A percentile compares a stretch with the other conserved stretches of the same genome.
These are phyloP conservation scores for Patagioenas fasciata DNA, from an alignment of 2,113 vertebrate species.

Conservation along the genomic window DNA sequence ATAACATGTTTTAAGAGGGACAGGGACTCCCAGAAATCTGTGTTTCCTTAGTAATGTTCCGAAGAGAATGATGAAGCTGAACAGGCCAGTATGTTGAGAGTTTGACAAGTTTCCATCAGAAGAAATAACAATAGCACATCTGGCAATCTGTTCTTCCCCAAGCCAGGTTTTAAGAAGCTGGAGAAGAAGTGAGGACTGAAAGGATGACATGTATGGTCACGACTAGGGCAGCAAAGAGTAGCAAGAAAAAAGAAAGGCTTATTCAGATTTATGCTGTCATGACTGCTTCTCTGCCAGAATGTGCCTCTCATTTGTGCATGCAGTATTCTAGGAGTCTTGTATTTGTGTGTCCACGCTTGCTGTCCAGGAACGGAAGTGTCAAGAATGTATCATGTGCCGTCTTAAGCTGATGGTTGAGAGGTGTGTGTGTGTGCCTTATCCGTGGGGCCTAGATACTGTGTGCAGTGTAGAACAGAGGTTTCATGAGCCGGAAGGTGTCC, in stretches of 20 bases:
- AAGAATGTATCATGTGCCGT: neutral
- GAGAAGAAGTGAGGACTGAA: neutral
- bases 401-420: neutral
- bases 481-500: neutral
- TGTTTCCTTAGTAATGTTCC: neutral
- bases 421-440: neutral
- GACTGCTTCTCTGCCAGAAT: neutral
- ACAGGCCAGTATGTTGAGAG: neutral
- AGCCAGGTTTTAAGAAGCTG: neutral
- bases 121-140: neutral
- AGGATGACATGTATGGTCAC: neutral
- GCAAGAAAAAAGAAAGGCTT: neutral
- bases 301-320: neutral
- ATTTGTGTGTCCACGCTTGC: rapidly evolving
- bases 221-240: neutral
- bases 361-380: neutral
- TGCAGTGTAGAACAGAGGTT: neutral
- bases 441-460: neutral
- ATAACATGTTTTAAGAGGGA: neutral
- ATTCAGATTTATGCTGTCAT: neutral
- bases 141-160: neutral
- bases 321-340: neutral
- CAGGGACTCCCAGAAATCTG: neutral
- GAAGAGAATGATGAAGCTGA: neutral
- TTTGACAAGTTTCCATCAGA: neutral